Conservation (phyloP, 2,113 vertebrate species). For the Thermophis baileyi region DNA sequence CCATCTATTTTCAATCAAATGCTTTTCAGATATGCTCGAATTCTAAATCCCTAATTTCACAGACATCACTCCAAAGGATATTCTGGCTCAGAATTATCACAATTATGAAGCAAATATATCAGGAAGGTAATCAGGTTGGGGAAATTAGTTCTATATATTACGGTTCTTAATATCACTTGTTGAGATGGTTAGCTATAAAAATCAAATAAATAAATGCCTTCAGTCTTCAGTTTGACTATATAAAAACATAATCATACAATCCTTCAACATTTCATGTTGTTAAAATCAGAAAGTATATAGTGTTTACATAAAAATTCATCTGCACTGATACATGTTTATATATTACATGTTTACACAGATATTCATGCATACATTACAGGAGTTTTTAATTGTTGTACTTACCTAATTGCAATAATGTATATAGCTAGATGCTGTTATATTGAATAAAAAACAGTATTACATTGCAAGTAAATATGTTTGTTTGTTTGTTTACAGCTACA, state of each 20-base stretch:
- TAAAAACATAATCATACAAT: background rate
- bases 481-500: constrained; percentile 31
- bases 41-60: background rate
- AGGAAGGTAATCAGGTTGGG: background rate
- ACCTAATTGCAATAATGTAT: background rate
- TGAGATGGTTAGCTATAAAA: background rate
- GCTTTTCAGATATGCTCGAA: background rate
- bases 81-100: background rate
- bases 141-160: background rate
- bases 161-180: background rate
- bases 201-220: background rate
- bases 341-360: background rate
- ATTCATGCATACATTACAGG: background rate
- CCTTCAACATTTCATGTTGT: background rate
- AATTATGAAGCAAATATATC: background rate
- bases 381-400: background rate
- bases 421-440: background rate
- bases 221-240: background rate
- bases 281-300: background rate
- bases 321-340: background rate
- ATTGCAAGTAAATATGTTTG: background rate
- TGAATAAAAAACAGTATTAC: background rate
- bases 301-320: background rate
- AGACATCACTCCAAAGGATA: background rate
- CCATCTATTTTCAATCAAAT: background rate